Evolutionary conservation across 2,113 vertebrate genomes (phyloP).

Genomic region (Erinaceus europaeus): DNA sequence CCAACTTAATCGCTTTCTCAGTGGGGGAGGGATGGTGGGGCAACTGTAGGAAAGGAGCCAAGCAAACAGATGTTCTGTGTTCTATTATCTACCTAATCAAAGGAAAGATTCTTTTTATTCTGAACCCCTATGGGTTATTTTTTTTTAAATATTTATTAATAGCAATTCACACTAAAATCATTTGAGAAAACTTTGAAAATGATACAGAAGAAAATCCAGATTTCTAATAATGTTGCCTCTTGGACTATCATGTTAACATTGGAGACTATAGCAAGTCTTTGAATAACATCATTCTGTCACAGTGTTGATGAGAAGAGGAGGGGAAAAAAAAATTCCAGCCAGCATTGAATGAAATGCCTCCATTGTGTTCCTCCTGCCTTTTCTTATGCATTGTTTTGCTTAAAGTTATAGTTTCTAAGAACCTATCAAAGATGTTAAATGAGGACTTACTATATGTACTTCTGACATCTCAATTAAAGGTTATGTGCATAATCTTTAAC

Average conservation of each 20-base stretch:
- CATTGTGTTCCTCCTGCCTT: no score
- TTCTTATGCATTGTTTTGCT: neutral
- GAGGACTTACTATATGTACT: neutral
- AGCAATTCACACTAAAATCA: neutral
- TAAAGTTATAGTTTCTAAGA: neutral
- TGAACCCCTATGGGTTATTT: neutral
- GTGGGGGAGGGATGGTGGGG: no score
- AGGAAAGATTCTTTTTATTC: neutral
- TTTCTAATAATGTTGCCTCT: neutral
- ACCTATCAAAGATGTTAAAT: no score
- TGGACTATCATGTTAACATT: neutral
- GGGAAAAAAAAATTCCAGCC: neutral
- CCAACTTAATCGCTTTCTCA: no score
- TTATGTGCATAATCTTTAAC: neutral
- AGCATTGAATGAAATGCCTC: neutral
- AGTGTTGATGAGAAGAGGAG: neutral
- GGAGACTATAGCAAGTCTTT: neutral
- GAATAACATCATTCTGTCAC: neutral
- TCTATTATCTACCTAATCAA: no score
- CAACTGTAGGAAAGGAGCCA: no score
- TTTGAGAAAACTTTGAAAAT: neutral
- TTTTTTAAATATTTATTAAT: neutral
- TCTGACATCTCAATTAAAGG: no score
- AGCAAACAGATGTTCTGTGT: neutral
- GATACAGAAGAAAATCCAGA: conserved; percentile 29